A percentile compares a stretch with the other conserved stretches of the same genome.
These are phyloP conservation scores for Caranx ignobilis DNA, from an alignment of 2,113 vertebrate genomes.

Conservation along the genomic window DNA sequence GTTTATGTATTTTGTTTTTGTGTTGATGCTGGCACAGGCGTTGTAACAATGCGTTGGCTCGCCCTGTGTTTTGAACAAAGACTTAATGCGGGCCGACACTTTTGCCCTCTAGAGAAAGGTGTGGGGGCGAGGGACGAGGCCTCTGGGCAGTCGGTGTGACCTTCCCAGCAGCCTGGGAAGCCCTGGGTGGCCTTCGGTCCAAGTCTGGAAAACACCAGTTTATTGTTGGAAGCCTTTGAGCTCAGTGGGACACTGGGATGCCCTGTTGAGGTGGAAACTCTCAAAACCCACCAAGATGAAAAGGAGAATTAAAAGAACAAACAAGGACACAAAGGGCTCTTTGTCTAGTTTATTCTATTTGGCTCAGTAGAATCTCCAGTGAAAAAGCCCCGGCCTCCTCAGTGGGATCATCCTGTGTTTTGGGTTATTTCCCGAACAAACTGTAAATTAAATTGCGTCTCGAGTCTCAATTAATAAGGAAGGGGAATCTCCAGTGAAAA, in stretches of 20 bases:
- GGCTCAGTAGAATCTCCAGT: constrained; percentile 31
- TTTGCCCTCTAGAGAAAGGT: constrained; percentile 1
- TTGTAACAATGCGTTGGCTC: neutral
- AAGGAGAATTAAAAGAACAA: constrained; percentile 52
- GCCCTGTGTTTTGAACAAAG: neutral
- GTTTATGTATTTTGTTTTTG: neutral
- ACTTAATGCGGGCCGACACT: neutral
- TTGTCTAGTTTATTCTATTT: constrained; percentile 56
- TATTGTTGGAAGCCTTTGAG: constrained; percentile 48
- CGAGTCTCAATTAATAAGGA: constrained; percentile 59
- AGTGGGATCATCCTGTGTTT: constrained; percentile 31
- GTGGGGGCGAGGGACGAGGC: neutral
- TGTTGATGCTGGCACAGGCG: neutral
- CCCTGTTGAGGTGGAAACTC: constrained; percentile 33
- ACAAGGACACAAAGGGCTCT: constrained; percentile 49
- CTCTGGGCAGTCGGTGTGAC: constrained; percentile 40
- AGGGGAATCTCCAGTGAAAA: constrained; percentile 66
- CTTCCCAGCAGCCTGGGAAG: constrained; percentile 34
- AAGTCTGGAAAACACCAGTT: constrained; percentile 66
- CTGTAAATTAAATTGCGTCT: constrained; percentile 61
- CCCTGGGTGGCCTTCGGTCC: constrained; percentile 45
- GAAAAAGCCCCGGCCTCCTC: constrained; percentile 38
- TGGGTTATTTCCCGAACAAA: constrained; percentile 69
- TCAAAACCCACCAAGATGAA: constrained; percentile 24
- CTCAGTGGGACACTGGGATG: constrained; percentile 42